Evolutionary conservation across 2,113 vertebrate genomes (phyloP).

Genomic region (Uria aalge): DNA sequence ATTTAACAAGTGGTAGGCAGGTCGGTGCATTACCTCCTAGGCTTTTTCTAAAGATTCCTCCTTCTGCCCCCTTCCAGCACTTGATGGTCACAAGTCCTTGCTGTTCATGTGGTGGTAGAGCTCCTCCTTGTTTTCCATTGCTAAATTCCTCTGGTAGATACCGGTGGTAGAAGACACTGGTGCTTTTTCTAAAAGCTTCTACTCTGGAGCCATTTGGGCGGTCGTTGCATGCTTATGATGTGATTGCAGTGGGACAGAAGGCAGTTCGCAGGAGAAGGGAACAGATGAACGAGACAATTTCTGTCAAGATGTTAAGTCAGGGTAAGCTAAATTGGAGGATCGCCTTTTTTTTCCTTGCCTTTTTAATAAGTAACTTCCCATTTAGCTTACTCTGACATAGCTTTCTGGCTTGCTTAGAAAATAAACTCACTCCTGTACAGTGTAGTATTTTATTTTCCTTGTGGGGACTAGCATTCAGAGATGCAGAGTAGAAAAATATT

Average conservation of each 20-base stretch:
- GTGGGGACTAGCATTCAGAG: background rate
- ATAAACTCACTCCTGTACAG: background rate
- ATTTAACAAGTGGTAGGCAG: background rate
- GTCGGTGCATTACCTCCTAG: background rate
- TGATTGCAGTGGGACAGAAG: background rate
- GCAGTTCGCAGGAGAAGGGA: background rate
- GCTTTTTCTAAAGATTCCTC: conserved; percentile 20
- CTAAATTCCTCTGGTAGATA: background rate
- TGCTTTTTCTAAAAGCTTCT: background rate
- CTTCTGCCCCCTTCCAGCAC: background rate
- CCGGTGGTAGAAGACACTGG: background rate
- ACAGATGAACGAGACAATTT: background rate
- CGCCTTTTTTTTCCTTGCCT: background rate
- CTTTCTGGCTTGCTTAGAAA: background rate
- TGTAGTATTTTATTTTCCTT: background rate
- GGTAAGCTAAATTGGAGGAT: background rate
- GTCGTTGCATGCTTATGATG: background rate
- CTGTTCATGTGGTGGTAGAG: background rate
- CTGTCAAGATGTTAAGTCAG: background rate
- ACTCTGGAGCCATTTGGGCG: background rate
- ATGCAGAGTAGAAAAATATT: background rate
- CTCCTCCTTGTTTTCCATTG: background rate
- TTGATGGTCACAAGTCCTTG: background rate
- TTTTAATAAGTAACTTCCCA: background rate
- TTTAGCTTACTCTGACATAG: background rate